A percentile compares a stretch with the other conserved stretches of the same genome.
phyloP scores from a whole-genome alignment of 2,888 invertebrate species.

The Drosophila kanekoi region DNA sequence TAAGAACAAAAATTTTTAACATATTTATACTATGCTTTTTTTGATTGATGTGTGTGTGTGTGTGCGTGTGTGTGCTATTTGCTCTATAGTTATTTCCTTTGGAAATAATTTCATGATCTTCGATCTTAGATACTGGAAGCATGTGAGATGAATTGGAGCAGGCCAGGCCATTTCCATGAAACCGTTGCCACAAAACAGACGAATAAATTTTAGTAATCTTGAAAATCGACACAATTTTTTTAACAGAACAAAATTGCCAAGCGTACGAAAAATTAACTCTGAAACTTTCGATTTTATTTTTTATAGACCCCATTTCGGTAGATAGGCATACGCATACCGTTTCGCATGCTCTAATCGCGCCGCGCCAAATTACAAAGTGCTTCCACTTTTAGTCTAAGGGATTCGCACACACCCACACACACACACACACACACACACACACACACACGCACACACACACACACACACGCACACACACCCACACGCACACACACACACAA shows the following conservation, averaged over 20 bases:
- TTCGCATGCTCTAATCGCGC: conserved; percentile 19
- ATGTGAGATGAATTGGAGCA: conserved; percentile 25
- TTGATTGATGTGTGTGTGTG: background rate
- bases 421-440: background rate
- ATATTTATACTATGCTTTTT: background rate
- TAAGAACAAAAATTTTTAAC: no score
- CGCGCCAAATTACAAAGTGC: conserved; percentile 42
- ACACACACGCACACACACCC: no score
- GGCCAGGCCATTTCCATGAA: conserved; percentile 39
- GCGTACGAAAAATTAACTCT: conserved; percentile 51
- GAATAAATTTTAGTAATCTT: conserved; percentile 46
- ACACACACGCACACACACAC: background rate
- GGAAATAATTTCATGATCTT: conserved; percentile 3
- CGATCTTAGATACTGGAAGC: background rate
- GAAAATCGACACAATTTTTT: conserved; percentile 24
- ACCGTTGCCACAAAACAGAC: conserved; percentile 23
- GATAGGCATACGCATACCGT: conserved; percentile 21
- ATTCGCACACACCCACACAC: background rate
- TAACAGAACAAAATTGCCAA: conserved; percentile 48
- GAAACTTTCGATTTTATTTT: conserved; percentile 42
- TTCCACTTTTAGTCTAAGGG: conserved; percentile 20
- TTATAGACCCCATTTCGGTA: conserved; percentile 29
- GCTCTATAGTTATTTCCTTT: background rate
- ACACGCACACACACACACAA: background rate
- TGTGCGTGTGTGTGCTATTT: background rate